Evolutionary conservation across 2,113 vertebrate species (phyloP).

Genomic region (Ovibos moschatus): DNA sequence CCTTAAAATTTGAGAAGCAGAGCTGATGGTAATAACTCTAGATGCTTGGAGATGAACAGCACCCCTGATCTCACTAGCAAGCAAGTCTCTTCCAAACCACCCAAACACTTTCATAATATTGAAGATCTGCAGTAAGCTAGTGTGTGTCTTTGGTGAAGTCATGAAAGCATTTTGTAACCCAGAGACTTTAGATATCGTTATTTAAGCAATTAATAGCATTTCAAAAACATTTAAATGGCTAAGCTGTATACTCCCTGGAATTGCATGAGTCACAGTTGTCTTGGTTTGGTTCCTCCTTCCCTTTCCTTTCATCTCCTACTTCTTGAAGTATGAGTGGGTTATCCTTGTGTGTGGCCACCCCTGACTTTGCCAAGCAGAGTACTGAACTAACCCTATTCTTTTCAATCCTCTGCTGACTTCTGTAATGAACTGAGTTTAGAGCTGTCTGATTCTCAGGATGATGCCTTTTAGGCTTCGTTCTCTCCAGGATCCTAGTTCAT

Average conservation of each 20-base stretch:
- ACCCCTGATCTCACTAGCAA: neutral
- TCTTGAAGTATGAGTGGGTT: neutral
- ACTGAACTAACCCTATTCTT: neutral
- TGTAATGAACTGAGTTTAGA: neutral
- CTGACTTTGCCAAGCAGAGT: neutral
- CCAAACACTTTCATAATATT: neutral
- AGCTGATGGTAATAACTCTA: neutral
- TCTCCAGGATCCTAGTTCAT: neutral
- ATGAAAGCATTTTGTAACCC: neutral
- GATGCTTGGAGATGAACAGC: neutral
- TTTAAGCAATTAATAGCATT: neutral
- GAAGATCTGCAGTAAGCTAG: neutral
- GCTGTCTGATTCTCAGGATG: neutral
- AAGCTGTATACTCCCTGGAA: neutral
- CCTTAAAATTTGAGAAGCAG: neutral
- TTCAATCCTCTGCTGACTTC: neutral
- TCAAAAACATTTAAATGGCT: neutral
- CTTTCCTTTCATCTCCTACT: neutral
- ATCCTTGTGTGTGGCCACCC: neutral
- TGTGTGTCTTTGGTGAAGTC: neutral
- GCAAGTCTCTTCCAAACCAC: neutral
- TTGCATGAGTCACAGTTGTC: neutral
- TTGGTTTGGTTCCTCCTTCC: neutral
- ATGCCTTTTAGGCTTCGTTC: neutral
- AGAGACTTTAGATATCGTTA: neutral